Evolutionary conservation across 1,140 invertebrate genomes (phyloP).

Genomic region (Diachasma alloeum): DNA sequence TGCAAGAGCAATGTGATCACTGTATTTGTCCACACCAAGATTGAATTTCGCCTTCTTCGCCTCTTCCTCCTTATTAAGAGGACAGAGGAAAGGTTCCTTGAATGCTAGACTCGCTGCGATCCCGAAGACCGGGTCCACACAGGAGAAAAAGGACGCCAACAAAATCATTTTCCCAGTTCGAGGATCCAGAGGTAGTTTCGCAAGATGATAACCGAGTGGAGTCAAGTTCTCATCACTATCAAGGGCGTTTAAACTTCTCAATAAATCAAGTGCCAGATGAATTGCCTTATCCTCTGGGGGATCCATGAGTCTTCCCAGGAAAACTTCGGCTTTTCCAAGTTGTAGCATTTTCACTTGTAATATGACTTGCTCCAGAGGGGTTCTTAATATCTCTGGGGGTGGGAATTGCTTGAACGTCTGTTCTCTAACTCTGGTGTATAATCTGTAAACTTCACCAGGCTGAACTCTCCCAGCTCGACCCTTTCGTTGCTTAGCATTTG

Average conservation of each 20-base stretch:
- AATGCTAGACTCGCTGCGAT: slow-evolving; percentile 87
- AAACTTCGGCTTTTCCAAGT: slow-evolving; percentile 73
- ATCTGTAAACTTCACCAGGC: slow-evolving; percentile 81
- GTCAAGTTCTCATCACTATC: slow-evolving; percentile 81
- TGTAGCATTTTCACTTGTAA: slow-evolving; percentile 81
- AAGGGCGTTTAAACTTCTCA: slow-evolving; percentile 78
- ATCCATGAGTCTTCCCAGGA: slow-evolving; percentile 78
- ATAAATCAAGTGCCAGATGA: slow-evolving; percentile 69
- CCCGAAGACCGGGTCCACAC: slow-evolving; percentile 85
- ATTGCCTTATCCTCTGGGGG: slow-evolving; percentile 73
- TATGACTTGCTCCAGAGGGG: slow-evolving; percentile 79
- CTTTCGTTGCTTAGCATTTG: slow-evolving; percentile 81
- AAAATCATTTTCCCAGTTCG: slow-evolving; percentile 88
- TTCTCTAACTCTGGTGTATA: slow-evolving; percentile 73
- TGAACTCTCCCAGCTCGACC: slow-evolving; percentile 81
- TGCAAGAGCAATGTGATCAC: slow-evolving; percentile 85
- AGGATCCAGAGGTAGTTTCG: slow-evolving; percentile 81
- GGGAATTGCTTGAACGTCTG: slow-evolving; percentile 70
- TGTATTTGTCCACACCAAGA: slow-evolving; percentile 73
- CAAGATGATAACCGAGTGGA: slow-evolving; percentile 89
- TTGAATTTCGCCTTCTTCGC: slow-evolving; percentile 71
- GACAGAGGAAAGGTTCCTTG: slow-evolving; percentile 86
- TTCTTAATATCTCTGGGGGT: slow-evolving; percentile 80
- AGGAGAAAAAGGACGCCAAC: slow-evolving; percentile 86
- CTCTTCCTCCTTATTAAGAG: slow-evolving; percentile 78